Evolutionary conservation across 2,888 invertebrate genomes (phyloP), one percentile per base, ranked within the genome.

Genomic region (Oscheius sp.): DNA sequence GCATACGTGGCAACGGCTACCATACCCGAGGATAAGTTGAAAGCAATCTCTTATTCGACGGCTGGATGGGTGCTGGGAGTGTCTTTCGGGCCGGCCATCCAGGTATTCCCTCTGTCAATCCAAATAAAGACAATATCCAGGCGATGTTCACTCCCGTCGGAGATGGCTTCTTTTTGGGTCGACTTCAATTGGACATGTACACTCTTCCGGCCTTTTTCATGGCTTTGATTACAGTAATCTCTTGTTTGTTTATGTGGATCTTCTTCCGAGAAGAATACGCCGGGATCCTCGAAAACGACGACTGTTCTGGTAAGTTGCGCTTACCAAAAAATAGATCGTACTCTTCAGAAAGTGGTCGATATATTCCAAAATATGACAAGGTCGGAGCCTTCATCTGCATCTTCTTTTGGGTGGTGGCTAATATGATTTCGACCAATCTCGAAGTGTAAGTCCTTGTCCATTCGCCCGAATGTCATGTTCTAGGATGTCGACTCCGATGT

Each of bases 201-300:
- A 80, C 81, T 35, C 18, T 77, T 0, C 76, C 80, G 0, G 80
- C 79, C 7, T 83, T 77, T 58, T 55, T 81, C 18, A 81, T 83
- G 81, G 70, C 75, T 0, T 7, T 78, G 16, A 69, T 81, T 45
- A 74, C 77, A 29, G 29, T 81, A 0, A 12, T 73, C 13, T 76
- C 78, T 6, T 55, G 77, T 13, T 41, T 76, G 16, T 27, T 77
- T 0, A 76, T 83, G 76, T 21, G 75, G 18, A n/a, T 77, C 1
- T 76, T 77, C 56, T 83, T 83, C 78, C 53, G 58, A 3, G 83
- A 83, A 45, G 78, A 80, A 45, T 81, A 83, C 64, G 80, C 79
- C 1, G 83, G 81, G 29, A 77, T 82, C 35, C 73, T 81, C 5
- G 68, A 77, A 16, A 73, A 80, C 12, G 76, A 80, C 13, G 71